Base-by-base conservation (phyloP, 2,888 invertebrate species). In the Platycheirus albimanus region DNA sequence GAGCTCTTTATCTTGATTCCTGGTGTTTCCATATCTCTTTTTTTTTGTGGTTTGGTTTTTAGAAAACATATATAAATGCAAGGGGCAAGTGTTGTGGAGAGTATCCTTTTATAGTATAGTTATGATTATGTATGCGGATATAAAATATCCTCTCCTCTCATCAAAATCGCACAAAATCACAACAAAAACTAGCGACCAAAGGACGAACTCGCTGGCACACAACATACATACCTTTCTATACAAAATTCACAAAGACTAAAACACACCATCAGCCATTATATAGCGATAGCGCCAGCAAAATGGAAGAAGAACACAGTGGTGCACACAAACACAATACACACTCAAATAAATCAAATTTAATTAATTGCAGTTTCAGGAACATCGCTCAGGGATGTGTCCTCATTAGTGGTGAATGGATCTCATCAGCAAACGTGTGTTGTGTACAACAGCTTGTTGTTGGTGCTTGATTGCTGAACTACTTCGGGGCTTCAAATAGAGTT, bases 381-480 rank as follows among this genome's bases (percentile, higher is more conserved):
- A 84, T 79, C 78, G 78, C 78, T 84, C 84, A 74, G 84, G 78
- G 84, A 79, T 84, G 79, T 84, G 84, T 84, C 78, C 84, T 84
- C 84, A 84, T 84, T 84, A 84, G 78, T 84, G 84, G 78, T 78
- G 79, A 84, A 84, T 74, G 78, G 77, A 74, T 74, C 84, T 78
- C 84, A 79, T 84, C 84, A 84, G 84, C 74, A 58, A 74, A 70
- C 78, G 74, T 84, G 72, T 69, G 72, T 69, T 84, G 72, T 69
- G 69, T 72, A 64, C 24, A 52, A 47, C 52, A 58, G 58, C 56
- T 79, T 84, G 84, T 79, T 84, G 74, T 69, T 83, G 76, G 19
- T 77, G 66, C 7, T 17, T 76, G 81, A 81, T 71, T 83, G 77
- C 72, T 64, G 71, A 77, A 77, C 77, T 77, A 67, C 66, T 72